A percentile compares a stretch with the other conserved stretches of the same genome.
These are phyloP conservation scores for Tenthredo distinguenda DNA, from an alignment of 2,888 invertebrate species.

Conservation along the genomic window DNA sequence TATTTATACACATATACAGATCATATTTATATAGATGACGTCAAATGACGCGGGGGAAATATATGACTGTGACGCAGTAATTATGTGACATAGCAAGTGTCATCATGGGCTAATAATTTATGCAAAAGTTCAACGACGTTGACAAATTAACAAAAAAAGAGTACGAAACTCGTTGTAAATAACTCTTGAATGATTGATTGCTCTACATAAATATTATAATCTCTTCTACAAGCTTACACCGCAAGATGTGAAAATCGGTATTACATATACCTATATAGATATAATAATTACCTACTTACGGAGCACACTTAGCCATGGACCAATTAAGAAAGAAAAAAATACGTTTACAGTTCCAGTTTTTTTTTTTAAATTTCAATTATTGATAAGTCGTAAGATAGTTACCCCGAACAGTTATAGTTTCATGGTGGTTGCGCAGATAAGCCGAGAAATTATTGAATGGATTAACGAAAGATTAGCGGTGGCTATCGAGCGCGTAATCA, in stretches of 20 bases:
- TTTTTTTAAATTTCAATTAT: background rate
- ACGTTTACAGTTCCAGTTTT: background rate
- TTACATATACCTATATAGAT: background rate
- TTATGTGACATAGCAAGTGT: background rate
- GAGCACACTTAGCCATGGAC: background rate
- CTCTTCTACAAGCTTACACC: background rate
- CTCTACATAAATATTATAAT: background rate
- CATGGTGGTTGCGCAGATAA: background rate
- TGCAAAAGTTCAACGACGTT: background rate
- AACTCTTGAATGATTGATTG: conserved; percentile 29
- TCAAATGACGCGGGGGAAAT: conserved; percentile 13
- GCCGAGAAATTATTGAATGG: background rate
- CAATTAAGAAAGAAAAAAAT: background rate
- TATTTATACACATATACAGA: background rate
- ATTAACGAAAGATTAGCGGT: background rate
- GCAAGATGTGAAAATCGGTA: background rate
- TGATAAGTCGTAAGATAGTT: background rate
- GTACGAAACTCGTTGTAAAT: conserved; percentile 11
- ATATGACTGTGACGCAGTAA: background rate
- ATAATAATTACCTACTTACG: background rate
- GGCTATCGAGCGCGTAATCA: background rate
- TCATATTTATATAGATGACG: conserved; percentile 15
- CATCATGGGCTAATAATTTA: background rate
- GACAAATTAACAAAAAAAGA: background rate
- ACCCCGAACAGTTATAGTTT: background rate